Conservation (phyloP, 2,113 vertebrate genomes). For the Elachura formosa region DNA sequence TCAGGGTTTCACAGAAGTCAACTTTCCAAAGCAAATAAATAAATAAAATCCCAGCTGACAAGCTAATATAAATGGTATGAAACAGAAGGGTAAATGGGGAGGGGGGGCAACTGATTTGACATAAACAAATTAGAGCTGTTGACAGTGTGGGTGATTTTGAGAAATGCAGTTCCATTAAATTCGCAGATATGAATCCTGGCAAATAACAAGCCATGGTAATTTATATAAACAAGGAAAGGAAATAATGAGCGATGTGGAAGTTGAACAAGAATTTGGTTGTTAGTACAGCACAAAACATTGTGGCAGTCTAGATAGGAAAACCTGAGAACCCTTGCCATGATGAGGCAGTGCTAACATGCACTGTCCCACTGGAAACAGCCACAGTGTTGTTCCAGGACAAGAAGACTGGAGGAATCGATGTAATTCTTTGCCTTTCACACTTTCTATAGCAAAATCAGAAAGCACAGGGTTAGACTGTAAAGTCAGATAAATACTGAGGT, state of each 20-base stretch:
- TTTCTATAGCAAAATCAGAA: not conserved
- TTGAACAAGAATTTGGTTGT: not conserved
- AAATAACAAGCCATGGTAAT: constrained; percentile 58
- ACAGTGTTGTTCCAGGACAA: no score
- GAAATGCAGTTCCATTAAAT: constrained; percentile 60
- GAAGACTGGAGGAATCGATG: not conserved
- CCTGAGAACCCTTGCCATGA: not conserved
- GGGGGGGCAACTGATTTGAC: constrained; percentile 6
- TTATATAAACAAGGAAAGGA: constrained; percentile 56
- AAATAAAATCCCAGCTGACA: constrained; percentile 53
- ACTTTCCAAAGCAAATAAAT: constrained; percentile 47
- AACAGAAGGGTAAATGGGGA: constrained; percentile 49
- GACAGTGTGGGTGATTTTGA: constrained; percentile 65
- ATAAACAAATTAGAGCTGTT: constrained; percentile 68
- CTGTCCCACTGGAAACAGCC: not conserved
- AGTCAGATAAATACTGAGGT: not conserved
- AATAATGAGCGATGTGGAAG: constrained; percentile 25
- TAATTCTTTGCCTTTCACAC: not conserved
- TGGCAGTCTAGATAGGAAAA: not conserved
- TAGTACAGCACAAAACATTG: not conserved
- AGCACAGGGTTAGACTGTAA: not conserved
- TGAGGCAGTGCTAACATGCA: not conserved
- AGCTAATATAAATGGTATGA: constrained; percentile 58
- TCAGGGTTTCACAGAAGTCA: constrained; percentile 27
- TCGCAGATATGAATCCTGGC: constrained; percentile 54